Evolutionary conservation across 2,888 invertebrate genomes (phyloP).

Genomic region (Lysandra bellargus): DNA sequence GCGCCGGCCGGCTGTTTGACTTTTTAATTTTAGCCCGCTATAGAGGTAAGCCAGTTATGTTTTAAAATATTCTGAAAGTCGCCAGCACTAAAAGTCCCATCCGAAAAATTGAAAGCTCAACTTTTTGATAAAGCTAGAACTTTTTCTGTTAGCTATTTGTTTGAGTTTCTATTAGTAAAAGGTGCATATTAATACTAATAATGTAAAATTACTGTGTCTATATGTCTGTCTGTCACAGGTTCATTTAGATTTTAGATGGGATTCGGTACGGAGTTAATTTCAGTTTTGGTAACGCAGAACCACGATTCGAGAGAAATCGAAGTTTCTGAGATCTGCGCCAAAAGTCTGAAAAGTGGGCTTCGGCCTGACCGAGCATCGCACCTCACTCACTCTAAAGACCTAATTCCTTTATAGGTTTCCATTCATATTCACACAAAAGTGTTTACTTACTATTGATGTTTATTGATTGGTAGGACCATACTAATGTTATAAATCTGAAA

Average conservation of each 20-base stretch:
- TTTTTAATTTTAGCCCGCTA: constrained; percentile 20
- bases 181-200: not conserved
- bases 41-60: constrained; percentile 13
- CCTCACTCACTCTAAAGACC: not conserved
- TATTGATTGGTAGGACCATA: too few species aligned
- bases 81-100: not conserved
- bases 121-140: not conserved
- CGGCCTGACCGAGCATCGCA: not conserved
- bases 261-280: not conserved
- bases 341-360: not conserved
- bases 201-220: not conserved
- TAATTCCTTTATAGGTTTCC: too few species aligned
- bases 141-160: not conserved
- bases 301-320: not conserved
- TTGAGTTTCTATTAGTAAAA: not conserved
- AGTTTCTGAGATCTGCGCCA: not conserved
- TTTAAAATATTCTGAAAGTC: constrained; percentile 13
- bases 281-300: not conserved
- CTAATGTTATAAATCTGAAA: too few species aligned
- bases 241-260: too few species aligned
- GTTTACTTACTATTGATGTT: too few species aligned
- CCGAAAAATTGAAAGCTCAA: constrained; percentile 2
- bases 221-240: not conserved
- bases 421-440: too few species aligned
- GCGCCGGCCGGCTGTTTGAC: constrained; percentile 6